phyloP scores from a whole-genome alignment of 2,888 invertebrate species.

The Ophion slaviceki region DNA sequence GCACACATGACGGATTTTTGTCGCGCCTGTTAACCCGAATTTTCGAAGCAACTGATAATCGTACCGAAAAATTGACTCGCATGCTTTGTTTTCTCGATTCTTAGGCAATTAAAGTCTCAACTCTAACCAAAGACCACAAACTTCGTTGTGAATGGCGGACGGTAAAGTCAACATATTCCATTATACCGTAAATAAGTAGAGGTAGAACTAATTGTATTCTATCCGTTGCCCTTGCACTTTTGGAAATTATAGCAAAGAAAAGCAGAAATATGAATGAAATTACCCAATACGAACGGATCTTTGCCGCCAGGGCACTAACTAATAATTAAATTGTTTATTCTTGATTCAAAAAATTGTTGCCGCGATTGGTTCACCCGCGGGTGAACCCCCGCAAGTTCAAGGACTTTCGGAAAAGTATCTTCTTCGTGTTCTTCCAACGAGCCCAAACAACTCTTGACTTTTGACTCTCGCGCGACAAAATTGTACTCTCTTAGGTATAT shows the following conservation, averaged over 20 bases:
- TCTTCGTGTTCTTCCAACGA: no score
- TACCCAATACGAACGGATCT: background rate
- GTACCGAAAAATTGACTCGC: slow-evolving; percentile 50
- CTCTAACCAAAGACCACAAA: slow-evolving; percentile 74
- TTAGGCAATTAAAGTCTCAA: slow-evolving; percentile 77
- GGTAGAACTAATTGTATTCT: slow-evolving; percentile 30
- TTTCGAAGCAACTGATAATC: slow-evolving; percentile 29
- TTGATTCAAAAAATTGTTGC: background rate
- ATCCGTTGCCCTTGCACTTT: slow-evolving; percentile 20
- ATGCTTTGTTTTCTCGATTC: slow-evolving; percentile 68
- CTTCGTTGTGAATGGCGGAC: slow-evolving; percentile 72
- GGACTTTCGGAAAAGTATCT: background rate
- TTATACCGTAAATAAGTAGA: slow-evolving; percentile 50
- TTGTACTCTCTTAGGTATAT: no score
- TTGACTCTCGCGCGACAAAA: no score
- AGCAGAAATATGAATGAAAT: slow-evolving; percentile 3
- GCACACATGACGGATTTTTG: slow-evolving; percentile 8
- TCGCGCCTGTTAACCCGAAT: background rate
- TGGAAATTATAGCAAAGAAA: slow-evolving; percentile 18
- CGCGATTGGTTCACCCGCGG: background rate
- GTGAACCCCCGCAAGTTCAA: no score
- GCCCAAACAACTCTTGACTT: no score
- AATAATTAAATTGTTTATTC: background rate
- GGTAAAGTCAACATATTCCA: slow-evolving; percentile 70
- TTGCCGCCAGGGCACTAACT: background rate